phyloP scores from a whole-genome alignment of 2,888 invertebrate genomes.

The Tetranychus piercei region DNA sequence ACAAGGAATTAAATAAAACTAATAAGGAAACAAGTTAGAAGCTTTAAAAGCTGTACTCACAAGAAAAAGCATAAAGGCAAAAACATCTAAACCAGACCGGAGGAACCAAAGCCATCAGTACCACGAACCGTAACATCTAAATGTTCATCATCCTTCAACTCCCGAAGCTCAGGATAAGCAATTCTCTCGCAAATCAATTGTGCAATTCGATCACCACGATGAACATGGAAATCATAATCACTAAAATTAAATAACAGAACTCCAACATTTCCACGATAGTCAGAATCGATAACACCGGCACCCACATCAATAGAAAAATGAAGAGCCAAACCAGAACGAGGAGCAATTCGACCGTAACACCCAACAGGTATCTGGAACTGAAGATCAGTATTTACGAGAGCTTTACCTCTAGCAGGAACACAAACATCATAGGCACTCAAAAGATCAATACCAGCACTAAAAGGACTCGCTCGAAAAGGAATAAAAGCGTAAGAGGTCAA shows the following conservation, averaged over 20 bases:
- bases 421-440: constrained; percentile 52
- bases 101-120: constrained; percentile 26
- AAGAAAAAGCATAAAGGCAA: too few species aligned
- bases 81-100: too few species aligned
- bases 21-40: too few species aligned
- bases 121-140: constrained; percentile 21
- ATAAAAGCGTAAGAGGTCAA: constrained; percentile 58
- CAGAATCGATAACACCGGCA: constrained; percentile 85
- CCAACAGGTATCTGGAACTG: constrained; percentile 64
- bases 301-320: constrained; percentile 95
- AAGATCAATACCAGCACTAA: constrained; percentile 75
- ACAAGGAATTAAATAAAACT: too few species aligned
- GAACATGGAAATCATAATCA: constrained; percentile 52
- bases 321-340: constrained; percentile 78
- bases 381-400: constrained; percentile 70
- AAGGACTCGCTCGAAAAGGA: constrained; percentile 62
- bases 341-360: constrained; percentile 78
- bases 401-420: constrained; percentile 70
- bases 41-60: too few species aligned
- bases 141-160: constrained; percentile 55
- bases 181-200: constrained; percentile 90
- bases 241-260: constrained; percentile 86
- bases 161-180: constrained; percentile 58
- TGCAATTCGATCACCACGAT: constrained; percentile 80
- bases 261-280: constrained; percentile 83